phyloP scores from a whole-genome alignment of 2,797 vertebrate genomes.

The Coccyzus lansbergi region DNA sequence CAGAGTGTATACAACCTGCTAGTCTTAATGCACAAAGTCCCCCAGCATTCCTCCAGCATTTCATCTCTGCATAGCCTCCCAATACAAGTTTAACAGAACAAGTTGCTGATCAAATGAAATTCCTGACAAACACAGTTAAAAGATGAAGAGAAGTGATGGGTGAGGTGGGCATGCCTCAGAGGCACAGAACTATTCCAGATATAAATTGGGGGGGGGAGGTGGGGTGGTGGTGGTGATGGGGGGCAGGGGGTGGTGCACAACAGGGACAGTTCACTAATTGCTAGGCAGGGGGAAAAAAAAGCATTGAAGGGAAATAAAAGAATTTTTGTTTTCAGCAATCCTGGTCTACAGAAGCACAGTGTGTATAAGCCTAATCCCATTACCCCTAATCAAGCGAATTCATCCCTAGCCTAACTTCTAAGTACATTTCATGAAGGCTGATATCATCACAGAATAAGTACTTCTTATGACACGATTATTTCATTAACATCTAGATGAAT shows the following conservation, averaged over 20 bases:
- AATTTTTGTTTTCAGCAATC: background rate
- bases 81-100: background rate
- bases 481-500: slow-evolving; percentile 22
- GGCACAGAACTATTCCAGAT: background rate
- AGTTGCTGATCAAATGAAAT: background rate
- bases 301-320: background rate
- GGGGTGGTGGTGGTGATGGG: background rate
- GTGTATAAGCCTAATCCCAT: background rate
- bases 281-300: too few species aligned
- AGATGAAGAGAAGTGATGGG: background rate
- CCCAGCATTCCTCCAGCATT: background rate
- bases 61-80: background rate
- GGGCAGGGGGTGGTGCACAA: too few species aligned
- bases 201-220: background rate
- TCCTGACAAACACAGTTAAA: background rate
- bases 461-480: background rate
- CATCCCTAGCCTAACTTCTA: background rate
- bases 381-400: background rate
- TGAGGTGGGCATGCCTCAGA: background rate
- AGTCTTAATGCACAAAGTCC: background rate
- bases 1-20: background rate
- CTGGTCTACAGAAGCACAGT: background rate
- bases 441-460: background rate
- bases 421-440: background rate
- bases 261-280: too few species aligned